Conservation (phyloP, 2,888 invertebrate genomes). For the Phasia obesa region DNA sequence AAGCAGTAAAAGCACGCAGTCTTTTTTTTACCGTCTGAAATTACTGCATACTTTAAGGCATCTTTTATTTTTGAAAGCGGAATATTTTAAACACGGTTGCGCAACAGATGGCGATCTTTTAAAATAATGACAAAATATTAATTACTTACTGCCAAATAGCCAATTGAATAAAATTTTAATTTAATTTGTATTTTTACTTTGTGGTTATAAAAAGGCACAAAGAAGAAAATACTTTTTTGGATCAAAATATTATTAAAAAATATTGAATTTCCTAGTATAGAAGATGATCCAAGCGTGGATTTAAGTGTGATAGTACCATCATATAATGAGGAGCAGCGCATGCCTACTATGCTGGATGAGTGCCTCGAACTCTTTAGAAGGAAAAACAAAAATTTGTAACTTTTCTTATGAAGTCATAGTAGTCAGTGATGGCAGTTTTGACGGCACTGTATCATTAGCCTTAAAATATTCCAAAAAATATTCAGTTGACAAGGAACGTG, state of each 20-base stretch:
- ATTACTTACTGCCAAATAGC: too few relatives aligned
- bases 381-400: conserved; percentile 83
- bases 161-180: too few relatives aligned
- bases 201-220: conserved; percentile 86
- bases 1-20: too few relatives aligned
- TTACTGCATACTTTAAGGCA: too few relatives aligned
- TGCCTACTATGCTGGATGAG: conserved; percentile 95
- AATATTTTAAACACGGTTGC: too few relatives aligned
- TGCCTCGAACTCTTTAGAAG: conserved; percentile 91
- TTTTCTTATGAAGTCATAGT: conserved; percentile 96
- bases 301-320: conserved; percentile 97
- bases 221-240: conserved; percentile 89
- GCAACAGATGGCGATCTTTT: too few relatives aligned
- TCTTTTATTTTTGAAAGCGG: too few relatives aligned
- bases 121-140: too few relatives aligned
- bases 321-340: conserved; percentile 96
- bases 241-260: conserved; percentile 84
- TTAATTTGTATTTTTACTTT: too few relatives aligned
- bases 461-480: conserved; percentile 88
- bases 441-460: conserved; percentile 92
- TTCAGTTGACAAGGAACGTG: conserved; percentile 90
- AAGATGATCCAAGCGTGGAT: conserved; percentile 87
- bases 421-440: conserved; percentile 98
- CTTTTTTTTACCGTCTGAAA: too few relatives aligned
- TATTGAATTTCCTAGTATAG: conserved; percentile 88